Conservation (phyloP, 2,113 vertebrate species). For the Danionella cerebrum region DNA sequence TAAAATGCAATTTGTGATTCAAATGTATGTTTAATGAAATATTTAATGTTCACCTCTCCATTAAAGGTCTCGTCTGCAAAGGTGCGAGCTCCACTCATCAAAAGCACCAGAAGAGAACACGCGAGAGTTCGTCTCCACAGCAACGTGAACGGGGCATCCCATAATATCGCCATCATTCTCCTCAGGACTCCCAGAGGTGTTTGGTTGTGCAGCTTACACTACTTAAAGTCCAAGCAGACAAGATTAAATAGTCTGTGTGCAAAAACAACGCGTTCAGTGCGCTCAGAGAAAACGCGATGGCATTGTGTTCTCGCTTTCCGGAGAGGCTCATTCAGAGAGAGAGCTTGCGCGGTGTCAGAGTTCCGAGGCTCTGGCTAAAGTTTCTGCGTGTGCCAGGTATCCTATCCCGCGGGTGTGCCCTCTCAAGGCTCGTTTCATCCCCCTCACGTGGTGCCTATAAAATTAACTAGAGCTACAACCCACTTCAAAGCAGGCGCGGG, state of each 20-base stretch:
- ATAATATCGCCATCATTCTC: constrained; percentile 49
- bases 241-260: background rate
- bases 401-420: constrained; percentile 36
- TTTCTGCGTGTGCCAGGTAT: constrained; percentile 10
- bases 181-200: background rate
- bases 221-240: background rate
- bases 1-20: background rate
- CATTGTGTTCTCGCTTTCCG: background rate
- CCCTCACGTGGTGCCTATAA: constrained; percentile 4
- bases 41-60: constrained; percentile 52
- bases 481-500: background rate
- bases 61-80: constrained; percentile 52
- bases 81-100: constrained; percentile 45
- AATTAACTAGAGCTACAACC: constrained; percentile 12
- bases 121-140: constrained; percentile 58
- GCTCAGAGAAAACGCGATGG: background rate
- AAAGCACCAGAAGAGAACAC: constrained; percentile 50
- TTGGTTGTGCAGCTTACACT: background rate
- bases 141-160: constrained; percentile 47
- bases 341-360: constrained; percentile 7
- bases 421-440: background rate
- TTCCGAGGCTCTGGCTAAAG: constrained; percentile 17
- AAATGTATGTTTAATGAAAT: no score
- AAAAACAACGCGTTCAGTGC: background rate
- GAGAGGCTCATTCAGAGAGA: background rate